Evolutionary conservation across 2,888 invertebrate genomes (phyloP), one percentile per base, ranked within the genome.

Genomic region (Cataglyphis livida): DNA sequence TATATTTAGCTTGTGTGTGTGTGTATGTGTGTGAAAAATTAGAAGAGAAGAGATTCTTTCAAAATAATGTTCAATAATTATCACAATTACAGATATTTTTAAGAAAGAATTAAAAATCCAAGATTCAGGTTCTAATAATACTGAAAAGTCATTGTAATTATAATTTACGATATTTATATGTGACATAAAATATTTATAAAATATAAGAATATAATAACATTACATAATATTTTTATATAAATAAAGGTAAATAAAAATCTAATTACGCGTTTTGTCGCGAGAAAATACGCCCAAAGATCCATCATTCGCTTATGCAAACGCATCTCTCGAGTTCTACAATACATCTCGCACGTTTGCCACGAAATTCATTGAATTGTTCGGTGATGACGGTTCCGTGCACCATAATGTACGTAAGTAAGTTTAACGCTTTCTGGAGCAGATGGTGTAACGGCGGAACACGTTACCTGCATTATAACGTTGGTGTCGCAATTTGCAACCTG

Each of bases 351-450:
- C 78, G 62, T 78, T 25, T 38, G 62, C 64, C 68, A 73, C 68
- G 81, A 84, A 85, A 88, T 86, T 85, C 86, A 74, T 84, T 65
- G 89, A 62, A 51, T 51, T 51, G 83, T 73, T 79, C 66, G 71
- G 54, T 71, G 51, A 51, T 82, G 84, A 83, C 84, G 82, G 59
- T 61, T 64, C 25, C 74, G 10, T 54, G 59, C 48, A 4, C 68
- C 68, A 78, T 88, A 87, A 88, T 84, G 85, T 82, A 82, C 82
- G 64, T 86, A 89, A 89, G 86, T 87, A 88, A 89, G 88, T 89
- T 89, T 84, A 89, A 85, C 85, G 89, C 85, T 85, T 88, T 88
- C 86, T 65, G 64, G 68, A 44, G 76, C 71, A 84, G 84, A 81
- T 74, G 81, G 74, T 76, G n/a, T 81, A 84, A 84, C 78, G 70